Evolutionary conservation across 1,140 invertebrate species (phyloP).

Genomic region (Lepidurus arcticus): DNA sequence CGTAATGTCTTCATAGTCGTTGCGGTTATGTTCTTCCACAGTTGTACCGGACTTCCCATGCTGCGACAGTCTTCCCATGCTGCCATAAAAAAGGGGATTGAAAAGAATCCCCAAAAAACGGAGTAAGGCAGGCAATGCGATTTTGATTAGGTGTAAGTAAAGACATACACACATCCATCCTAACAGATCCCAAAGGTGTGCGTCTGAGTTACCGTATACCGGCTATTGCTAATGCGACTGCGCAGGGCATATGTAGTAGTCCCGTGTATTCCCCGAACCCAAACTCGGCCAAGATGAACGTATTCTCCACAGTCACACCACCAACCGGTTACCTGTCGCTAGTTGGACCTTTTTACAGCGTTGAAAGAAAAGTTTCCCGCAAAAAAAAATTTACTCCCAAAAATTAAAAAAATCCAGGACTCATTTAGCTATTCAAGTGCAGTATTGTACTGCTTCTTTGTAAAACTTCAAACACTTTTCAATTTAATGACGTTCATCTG

Average conservation of each 20-base stretch:
- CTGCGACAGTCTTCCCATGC: too few relatives aligned
- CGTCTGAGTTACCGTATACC: neutral
- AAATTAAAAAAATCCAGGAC: too few relatives aligned
- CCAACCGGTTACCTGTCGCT: constrained; percentile 1
- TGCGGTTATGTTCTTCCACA: too few relatives aligned
- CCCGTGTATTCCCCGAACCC: neutral
- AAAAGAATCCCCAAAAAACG: neutral
- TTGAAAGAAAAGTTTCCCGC: neutral
- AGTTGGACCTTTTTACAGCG: neutral
- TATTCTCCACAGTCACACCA: constrained; percentile 18
- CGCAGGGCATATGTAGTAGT: neutral
- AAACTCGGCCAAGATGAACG: neutral
- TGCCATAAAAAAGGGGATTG: too few relatives aligned
- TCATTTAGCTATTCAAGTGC: too few relatives aligned
- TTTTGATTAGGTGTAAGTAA: neutral
- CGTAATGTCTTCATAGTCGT: too few relatives aligned
- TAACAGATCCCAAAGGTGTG: neutral
- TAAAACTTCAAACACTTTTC: too few relatives aligned
- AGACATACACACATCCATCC: neutral
- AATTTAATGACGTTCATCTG: too few relatives aligned
- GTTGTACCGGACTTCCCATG: too few relatives aligned
- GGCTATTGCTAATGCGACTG: neutral
- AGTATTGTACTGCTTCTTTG: too few relatives aligned
- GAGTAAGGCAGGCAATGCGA: neutral
- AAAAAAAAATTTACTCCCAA: too few relatives aligned